Conservation (phyloP, 2,888 invertebrate genomes). For the Masnerella sp. region DNA sequence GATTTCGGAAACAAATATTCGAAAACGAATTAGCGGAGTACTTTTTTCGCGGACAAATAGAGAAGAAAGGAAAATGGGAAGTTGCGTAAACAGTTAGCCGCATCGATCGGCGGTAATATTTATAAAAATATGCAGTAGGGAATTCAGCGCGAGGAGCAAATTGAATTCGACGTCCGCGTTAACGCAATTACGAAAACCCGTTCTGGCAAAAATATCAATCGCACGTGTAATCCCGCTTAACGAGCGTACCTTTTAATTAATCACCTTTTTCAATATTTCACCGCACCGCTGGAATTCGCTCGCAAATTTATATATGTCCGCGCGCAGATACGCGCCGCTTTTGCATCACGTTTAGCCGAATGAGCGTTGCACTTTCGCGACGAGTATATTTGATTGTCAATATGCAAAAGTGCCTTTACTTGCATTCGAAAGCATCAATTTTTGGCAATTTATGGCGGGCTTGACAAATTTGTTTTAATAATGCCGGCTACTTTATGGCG, state of each 20-base stretch:
- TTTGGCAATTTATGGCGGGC: constrained; percentile 51
- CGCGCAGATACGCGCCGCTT: constrained; percentile 53
- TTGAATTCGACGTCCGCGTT: constrained; percentile 71
- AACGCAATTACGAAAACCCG: constrained; percentile 70
- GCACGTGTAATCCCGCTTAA: constrained; percentile 72
- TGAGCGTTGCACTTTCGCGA: constrained; percentile 58
- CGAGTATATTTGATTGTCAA: constrained; percentile 61
- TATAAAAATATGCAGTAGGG: constrained; percentile 58
- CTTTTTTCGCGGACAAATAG: too few species aligned
- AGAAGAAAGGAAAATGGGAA: constrained; percentile 1
- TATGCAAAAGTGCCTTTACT: constrained; percentile 61
- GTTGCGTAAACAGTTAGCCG: constrained; percentile 27
- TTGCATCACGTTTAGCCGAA: constrained; percentile 59
- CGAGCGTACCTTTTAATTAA: constrained; percentile 73
- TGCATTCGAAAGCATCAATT: constrained; percentile 54
- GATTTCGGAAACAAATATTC: too few species aligned
- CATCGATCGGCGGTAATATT: constrained; percentile 49
- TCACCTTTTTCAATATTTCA: constrained; percentile 71
- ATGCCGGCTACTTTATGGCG: constrained; percentile 50
- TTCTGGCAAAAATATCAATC: constrained; percentile 71
- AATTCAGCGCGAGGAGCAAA: constrained; percentile 68
- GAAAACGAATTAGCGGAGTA: too few species aligned
- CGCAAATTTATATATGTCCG: constrained; percentile 61
- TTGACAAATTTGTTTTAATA: constrained; percentile 58
- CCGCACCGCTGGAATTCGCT: constrained; percentile 59